Evolutionary conservation across 2,797 vertebrate species (phyloP).

Genomic region (Sebastes hubbsi): DNA sequence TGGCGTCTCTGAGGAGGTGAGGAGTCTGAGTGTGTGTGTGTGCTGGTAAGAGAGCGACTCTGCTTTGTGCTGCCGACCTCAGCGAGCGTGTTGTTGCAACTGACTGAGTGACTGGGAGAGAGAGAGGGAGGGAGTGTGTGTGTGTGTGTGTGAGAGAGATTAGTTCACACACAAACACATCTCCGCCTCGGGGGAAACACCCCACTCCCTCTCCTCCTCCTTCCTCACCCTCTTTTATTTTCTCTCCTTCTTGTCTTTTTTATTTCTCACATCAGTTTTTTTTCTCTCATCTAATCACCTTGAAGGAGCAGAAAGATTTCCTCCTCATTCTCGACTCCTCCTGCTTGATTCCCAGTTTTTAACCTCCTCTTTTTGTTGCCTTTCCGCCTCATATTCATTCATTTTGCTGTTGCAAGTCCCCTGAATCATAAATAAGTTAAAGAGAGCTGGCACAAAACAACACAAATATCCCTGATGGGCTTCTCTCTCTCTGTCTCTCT

Average conservation of each 20-base stretch:
- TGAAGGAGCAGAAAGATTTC: conserved; percentile 26
- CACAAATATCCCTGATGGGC: conserved; percentile 25
- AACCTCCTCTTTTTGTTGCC: conserved; percentile 45
- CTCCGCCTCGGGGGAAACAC: conserved; percentile 71
- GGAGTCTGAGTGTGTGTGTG: neutral
- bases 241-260: conserved; percentile 28
- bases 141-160: conserved; percentile 37
- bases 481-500: neutral
- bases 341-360: conserved; percentile 23
- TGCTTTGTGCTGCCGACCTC: conserved; percentile 73
- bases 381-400: conserved; percentile 1
- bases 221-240: neutral
- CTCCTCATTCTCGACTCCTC: neutral
- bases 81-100: conserved; percentile 57
- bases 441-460: conserved; percentile 34
- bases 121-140: conserved; percentile 17
- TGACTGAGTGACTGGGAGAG: conserved; percentile 52
- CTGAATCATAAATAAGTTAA: conserved; percentile 75
- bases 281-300: conserved; percentile 38
- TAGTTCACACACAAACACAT: conserved; percentile 65
- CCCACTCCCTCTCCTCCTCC: conserved; percentile 33
- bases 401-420: conserved; percentile 43
- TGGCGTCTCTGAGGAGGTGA: conserved; percentile 12
- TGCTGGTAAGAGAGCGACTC: conserved; percentile 35
- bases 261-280: conserved; percentile 36